phyloP scores from a whole-genome alignment of 2,113 vertebrate species.

The Melanerpes formicivorus region DNA sequence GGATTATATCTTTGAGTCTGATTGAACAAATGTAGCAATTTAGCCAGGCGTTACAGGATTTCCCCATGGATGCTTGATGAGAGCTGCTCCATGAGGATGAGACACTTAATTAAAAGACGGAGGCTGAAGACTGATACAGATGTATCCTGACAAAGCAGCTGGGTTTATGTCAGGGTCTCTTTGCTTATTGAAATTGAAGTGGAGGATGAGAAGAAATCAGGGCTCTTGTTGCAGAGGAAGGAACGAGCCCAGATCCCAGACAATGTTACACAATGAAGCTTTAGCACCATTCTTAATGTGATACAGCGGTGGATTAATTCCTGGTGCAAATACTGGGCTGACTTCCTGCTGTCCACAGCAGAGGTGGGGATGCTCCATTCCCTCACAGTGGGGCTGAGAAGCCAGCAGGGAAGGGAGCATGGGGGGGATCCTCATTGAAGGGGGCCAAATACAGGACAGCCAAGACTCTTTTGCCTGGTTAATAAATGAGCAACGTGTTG shows the following conservation, averaged over 20 bases:
- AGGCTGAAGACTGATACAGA: constrained; percentile 51
- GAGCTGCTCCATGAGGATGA: constrained; percentile 18
- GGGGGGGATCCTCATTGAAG: rapidly evolving
- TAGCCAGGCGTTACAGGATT: constrained; percentile 66
- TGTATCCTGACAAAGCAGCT: constrained; percentile 55
- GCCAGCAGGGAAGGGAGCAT: not conserved
- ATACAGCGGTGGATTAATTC: rapidly evolving
- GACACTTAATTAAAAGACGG: constrained; percentile 51
- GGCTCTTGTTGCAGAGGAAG: not conserved
- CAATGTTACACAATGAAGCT: not conserved
- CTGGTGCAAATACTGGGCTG: not conserved
- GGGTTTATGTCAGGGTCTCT: constrained; percentile 39
- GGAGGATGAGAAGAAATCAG: not conserved
- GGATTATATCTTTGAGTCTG: constrained; percentile 47
- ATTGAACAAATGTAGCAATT: constrained; percentile 68
- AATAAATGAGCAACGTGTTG: rapidly evolving
- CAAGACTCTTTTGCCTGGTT: not conserved
- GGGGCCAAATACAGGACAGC: rapidly evolving
- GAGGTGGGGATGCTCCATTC: not conserved
- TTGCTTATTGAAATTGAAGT: not conserved
- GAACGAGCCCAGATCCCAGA: not conserved
- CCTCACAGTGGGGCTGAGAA: not conserved
- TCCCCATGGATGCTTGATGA: constrained; percentile 51
- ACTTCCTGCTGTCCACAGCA: not conserved
- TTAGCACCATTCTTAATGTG: not conserved